These are phyloP conservation scores for Glaucomys volans DNA, from an alignment of 2,113 vertebrate species.

Conservation along the genomic window DNA sequence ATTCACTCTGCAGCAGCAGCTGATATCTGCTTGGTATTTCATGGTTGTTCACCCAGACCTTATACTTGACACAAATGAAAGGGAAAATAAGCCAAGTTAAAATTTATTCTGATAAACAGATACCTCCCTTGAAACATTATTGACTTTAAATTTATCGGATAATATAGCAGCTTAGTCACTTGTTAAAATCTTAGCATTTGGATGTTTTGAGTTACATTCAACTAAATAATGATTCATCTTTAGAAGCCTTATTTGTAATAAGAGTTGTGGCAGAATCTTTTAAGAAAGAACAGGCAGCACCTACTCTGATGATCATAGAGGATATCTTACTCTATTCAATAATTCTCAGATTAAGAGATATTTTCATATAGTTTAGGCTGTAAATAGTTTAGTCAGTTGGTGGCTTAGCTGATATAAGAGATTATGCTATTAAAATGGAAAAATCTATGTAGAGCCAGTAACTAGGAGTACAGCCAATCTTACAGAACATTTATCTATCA, in stretches of 20 bases:
- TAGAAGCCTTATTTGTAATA: background rate
- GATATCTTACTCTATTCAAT: background rate
- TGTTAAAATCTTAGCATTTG: background rate
- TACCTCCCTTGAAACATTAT: background rate
- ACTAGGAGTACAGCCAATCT: background rate
- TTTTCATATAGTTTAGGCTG: background rate
- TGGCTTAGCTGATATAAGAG: background rate
- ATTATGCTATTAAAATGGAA: background rate
- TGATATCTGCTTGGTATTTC: background rate
- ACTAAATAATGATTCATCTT: background rate
- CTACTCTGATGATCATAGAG: background rate
- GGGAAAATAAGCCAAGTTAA: background rate
- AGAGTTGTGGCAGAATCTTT: background rate
- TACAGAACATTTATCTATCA: background rate
- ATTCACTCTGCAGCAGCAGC: too few species aligned
- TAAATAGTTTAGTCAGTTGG: background rate
- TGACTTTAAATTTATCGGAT: constrained; percentile 23
- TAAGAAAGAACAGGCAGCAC: background rate
- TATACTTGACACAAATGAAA: background rate
- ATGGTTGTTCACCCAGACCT: background rate
- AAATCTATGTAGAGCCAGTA: background rate
- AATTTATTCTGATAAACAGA: constrained; percentile 32
- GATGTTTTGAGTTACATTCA: background rate
- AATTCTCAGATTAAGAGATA: background rate
- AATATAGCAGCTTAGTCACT: background rate